phyloP scores from a whole-genome alignment of 1,140 invertebrate genomes.

The Cylas formicarius region DNA sequence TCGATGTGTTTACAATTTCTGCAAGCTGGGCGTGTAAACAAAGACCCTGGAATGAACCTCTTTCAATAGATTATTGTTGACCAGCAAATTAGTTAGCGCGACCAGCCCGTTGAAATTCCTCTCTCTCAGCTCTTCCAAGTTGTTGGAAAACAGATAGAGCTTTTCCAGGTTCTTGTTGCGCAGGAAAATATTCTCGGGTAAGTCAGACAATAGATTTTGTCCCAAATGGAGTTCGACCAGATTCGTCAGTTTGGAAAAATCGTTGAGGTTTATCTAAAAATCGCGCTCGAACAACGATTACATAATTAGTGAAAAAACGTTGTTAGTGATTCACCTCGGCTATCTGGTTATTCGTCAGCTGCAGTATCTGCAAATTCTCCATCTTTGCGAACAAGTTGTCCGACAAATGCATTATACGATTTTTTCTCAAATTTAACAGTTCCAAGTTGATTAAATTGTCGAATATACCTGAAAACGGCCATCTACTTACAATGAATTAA shows the following conservation, averaged over 20 bases:
- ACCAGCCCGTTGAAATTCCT: conserved; percentile 34
- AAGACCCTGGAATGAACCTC: conserved; percentile 32
- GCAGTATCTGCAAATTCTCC: conserved; percentile 42
- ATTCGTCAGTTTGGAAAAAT: conserved; percentile 32
- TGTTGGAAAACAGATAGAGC: conserved; percentile 39
- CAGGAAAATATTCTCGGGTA: conserved; percentile 35
- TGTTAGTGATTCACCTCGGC: conserved; percentile 26
- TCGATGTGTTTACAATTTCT: conserved; percentile 35
- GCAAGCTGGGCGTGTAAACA: conserved; percentile 31
- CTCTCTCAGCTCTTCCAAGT: conserved; percentile 35
- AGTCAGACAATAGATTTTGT: conserved; percentile 34
- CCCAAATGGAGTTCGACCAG: conserved; percentile 36
- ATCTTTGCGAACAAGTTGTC: conserved; percentile 43
- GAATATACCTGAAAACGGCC: conserved; percentile 39
- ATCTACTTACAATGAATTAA: too few relatives aligned
- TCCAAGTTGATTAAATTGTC: conserved; percentile 43
- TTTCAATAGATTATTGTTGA: conserved; percentile 39
- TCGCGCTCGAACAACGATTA: conserved; percentile 1
- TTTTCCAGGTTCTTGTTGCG: conserved; percentile 33
- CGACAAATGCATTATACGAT: conserved; percentile 43
- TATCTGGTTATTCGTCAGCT: conserved; percentile 41
- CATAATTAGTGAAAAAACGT: conserved; percentile 1
- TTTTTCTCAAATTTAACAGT: conserved; percentile 48
- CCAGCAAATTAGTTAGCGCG: conserved; percentile 33
- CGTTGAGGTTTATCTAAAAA: conserved; percentile 29